Conservation (phyloP, 2,113 vertebrate genomes). For the Microtus ochrogaster region DNA sequence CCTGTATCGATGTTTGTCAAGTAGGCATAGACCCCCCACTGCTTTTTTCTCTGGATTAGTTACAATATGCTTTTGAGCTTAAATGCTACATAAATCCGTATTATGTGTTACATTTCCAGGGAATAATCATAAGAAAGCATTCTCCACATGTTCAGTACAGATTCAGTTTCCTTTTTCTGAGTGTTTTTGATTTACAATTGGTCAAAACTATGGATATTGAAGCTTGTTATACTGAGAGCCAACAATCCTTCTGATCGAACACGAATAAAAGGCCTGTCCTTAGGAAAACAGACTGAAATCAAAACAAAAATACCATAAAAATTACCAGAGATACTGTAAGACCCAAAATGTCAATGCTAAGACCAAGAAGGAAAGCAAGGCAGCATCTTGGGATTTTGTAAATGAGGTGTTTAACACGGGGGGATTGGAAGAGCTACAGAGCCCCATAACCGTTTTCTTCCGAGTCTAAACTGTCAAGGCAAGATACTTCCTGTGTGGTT, state of each 20-base stretch:
- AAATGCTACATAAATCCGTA: not conserved
- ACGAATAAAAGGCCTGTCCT: not conserved
- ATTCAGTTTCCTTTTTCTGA: not conserved
- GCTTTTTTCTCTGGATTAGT: not conserved
- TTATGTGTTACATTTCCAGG: not conserved
- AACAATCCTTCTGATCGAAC: not conserved
- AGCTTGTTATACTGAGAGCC: no score
- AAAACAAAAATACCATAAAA: not conserved
- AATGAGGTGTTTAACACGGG: not conserved
- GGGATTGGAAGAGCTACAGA: not conserved
- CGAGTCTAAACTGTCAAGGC: not conserved
- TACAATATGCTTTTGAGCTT: not conserved
- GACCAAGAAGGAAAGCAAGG: not conserved
- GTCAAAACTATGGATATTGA: not conserved
- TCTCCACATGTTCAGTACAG: not conserved
- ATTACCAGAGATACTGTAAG: not conserved
- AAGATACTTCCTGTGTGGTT: slow-evolving; percentile 36
- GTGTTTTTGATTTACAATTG: not conserved
- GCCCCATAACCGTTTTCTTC: not conserved
- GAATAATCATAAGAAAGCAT: not conserved
- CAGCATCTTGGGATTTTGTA: not conserved
- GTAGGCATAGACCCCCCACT: not conserved
- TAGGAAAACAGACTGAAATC: not conserved
- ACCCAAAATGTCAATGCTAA: not conserved
- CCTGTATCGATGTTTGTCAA: not conserved